Evolutionary conservation across 2,113 vertebrate species (phyloP).

Genomic region (Glaucidium brasilianum): DNA sequence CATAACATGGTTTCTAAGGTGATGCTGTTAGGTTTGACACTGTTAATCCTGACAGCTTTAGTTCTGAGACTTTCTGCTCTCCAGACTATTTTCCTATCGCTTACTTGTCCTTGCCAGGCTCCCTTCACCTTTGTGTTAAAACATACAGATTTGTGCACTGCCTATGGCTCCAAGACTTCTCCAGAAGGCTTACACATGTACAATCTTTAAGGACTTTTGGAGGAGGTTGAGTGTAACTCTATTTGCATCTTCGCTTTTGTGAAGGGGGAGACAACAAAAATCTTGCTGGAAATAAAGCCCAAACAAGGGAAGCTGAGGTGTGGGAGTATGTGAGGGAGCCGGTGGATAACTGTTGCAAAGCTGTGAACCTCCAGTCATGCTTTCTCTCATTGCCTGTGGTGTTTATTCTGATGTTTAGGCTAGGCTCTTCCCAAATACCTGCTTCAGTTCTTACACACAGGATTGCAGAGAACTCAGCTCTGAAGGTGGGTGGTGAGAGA

Average conservation of each 20-base stretch:
- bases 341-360: neutral
- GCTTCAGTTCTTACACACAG: fast-evolving
- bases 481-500: neutral
- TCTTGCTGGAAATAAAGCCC: neutral
- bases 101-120: neutral
- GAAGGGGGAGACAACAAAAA: neutral
- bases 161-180: neutral
- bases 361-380: neutral
- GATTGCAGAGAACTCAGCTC: neutral
- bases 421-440: neutral
- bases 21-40: neutral
- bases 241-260: neutral
- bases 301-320: neutral
- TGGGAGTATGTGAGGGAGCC: neutral
- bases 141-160: fast-evolving
- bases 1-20: neutral
- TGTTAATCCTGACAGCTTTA: neutral
- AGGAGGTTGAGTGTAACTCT: neutral
- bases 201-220: neutral
- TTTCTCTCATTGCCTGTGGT: neutral
- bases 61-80: neutral
- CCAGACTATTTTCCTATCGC: neutral
- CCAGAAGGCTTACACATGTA: neutral
- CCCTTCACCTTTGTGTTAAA: neutral
- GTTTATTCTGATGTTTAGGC: neutral